Evolutionary conservation across 2,888 invertebrate species (phyloP), one percentile per base, ranked within the genome.

Genomic region (Scaeva pyrastri): DNA sequence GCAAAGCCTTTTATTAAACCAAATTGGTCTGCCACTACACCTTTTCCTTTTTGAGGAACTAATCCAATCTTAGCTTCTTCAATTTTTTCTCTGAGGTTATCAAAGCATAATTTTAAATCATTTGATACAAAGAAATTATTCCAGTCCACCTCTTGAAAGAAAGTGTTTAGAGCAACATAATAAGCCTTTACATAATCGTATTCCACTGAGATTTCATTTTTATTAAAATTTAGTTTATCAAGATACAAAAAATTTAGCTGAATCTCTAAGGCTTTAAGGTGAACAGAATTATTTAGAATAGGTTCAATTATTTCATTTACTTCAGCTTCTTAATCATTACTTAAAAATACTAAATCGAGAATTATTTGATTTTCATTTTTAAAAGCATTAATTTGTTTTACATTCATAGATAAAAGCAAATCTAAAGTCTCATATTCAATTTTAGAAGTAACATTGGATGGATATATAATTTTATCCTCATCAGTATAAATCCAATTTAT

Each of bases 1-100:
- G n/a, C n/a, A n/a, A n/a, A n/a, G n/a, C n/a, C n/a, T 2, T 31
- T 31, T 31, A 31, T 31, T 56, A 16, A 56, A 56, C 55, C 55
- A 56, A n/a, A 31, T 10, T 56, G n/a, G 55, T 31, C 31, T 56
- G 26, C 55, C 26, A 26, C 11, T 55, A 26, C n/a, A 1, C 5
- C 12, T 56, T 14, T 52, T 52, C 26, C 52, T 56, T 56, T 56
- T 31, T 56, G 23, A 56, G 55, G 55, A 56, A 56, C 31, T 31
- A 56, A 12, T 31, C 55, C 31, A 31, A 31, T 31, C n/a, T n/a
- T n/a, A n/a, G n/a, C n/a, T n/a, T n/a, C n/a, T n/a, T n/a, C n/a
- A n/a, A n/a, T n/a, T n/a, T 16, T 56, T 56, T n/a, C 6, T 31
- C 31, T 56, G n/a, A 56, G 5, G 2, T 56, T 26, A 14, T 14